Percentiles rank a stretch among this genome's conserved stretches.
These are phyloP conservation scores for Drosophila watanabei DNA, from an alignment of 1,140 invertebrate species.

Conservation along the genomic window DNA sequence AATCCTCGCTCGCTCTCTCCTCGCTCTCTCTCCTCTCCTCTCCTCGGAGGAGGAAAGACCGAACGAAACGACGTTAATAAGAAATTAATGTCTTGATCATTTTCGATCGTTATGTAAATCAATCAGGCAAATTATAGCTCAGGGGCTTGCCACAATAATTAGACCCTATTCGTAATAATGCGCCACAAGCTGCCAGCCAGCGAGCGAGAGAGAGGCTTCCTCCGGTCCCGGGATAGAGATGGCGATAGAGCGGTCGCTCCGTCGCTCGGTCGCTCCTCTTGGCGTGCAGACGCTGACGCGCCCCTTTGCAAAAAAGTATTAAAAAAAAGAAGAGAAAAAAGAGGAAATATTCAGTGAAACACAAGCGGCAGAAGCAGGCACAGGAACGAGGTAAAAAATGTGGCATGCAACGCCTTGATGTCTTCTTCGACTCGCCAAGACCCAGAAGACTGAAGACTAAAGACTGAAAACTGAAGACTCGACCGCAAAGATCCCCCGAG, in stretches of 20 bases:
- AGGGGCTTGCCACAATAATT: conserved; percentile 86
- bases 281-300: conserved; percentile 79
- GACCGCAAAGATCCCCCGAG: conserved; percentile 33
- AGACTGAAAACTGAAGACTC: conserved; percentile 2
- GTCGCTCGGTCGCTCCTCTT: conserved; percentile 33
- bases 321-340: conserved; percentile 7
- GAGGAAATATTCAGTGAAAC: conserved; percentile 12
- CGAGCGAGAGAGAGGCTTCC: conserved; percentile 5
- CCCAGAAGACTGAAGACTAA: conserved; percentile 4
- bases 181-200: conserved; percentile 55
- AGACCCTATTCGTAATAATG: conserved; percentile 85
- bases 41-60: conserved; percentile 33
- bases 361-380: conserved; percentile 25
- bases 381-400: conserved; percentile 65
- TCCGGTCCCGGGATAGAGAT: conserved; percentile 23
- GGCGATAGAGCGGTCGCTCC: conserved; percentile 25
- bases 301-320: conserved; percentile 66
- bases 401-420: conserved; percentile 83
- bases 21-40: background rate
- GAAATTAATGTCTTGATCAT: conserved; percentile 86
- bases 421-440: conserved; percentile 58
- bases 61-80: conserved; percentile 83
- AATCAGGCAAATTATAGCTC: conserved; percentile 86
- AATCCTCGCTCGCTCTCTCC: conserved; percentile 16
- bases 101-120: conserved; percentile 86